Base-by-base conservation (phyloP, 2,888 invertebrate genomes). In the Leptinotarsa juncta region DNA sequence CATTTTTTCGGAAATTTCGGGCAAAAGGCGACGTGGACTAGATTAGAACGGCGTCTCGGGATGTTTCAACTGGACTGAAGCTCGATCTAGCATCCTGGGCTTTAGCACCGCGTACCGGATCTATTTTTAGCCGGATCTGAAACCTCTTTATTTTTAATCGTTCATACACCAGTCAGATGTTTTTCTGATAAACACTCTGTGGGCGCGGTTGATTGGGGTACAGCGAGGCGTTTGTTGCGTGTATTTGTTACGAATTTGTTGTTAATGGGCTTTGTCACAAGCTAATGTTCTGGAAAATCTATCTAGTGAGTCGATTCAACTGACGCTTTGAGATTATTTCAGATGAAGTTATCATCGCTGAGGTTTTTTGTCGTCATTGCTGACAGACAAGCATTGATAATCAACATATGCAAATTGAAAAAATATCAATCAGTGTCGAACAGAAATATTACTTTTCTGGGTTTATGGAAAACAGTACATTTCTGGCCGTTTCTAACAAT, bases 1-100 rank as follows among this genome's bases (percentile, higher is more conserved):
- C 96, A 96, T 96, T 90, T 55, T 67, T 74, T 65, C 50, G 67
- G 53, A 57, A 49, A 69, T 65, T 51, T 70, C 55, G 73, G 75
- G 74, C 62, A 76, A 67, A 72, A 71, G 76, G 74, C 73, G 76
- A 72, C 74, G 73, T 72, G 72, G 66, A 71, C 51, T 70, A 65
- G 57, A 51, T 76, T 70, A 74, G 77, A 73, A 82, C 83, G 84
- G 83, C 83, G 85, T 86, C 84, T 85, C 82, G 80, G 81, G 83
- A 78, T 84, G 84, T 84, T 85, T 85, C 82, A 85, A 82, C 83
- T 81, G 83, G 84, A 85, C 85, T 86, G 85, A 82, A 75, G 76
- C 77, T 65, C 72, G 77, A 78, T 79, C 78, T 78, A 78, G 73
- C 78, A 70, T 78, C 82, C 84, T 81, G 82, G 82, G 82, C 84